phyloP scores from a whole-genome alignment of 2,888 invertebrate species.

The Plebejus melissa region DNA sequence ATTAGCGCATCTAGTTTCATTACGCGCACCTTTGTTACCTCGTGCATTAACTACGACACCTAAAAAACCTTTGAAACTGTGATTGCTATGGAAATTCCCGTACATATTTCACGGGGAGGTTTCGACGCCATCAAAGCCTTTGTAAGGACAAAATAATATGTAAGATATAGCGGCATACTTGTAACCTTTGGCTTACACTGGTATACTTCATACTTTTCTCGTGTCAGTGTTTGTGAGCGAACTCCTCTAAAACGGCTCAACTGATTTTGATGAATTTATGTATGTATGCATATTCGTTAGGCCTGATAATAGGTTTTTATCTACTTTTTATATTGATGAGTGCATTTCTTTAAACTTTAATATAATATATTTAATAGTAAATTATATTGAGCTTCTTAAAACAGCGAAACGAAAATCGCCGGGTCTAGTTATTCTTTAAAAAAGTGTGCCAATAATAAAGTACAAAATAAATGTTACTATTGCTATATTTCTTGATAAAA shows the following conservation, averaged over 20 bases:
- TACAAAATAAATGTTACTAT: background rate
- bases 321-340: too few species aligned
- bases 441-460: background rate
- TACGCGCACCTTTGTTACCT: slow-evolving; percentile 30
- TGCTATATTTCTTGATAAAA: slow-evolving; percentile 7
- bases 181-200: background rate
- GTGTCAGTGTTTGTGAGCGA: too few species aligned
- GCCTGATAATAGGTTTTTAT: too few species aligned
- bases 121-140: slow-evolving; percentile 4
- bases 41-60: slow-evolving; percentile 30
- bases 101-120: slow-evolving; percentile 20
- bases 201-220: background rate
- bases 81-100: slow-evolving; percentile 30
- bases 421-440: background rate
- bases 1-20: slow-evolving; percentile 40
- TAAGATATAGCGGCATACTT: background rate
- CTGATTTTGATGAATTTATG: too few species aligned
- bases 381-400: too few species aligned
- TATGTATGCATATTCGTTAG: too few species aligned
- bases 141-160: slow-evolving; percentile 6
- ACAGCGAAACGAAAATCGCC: too few species aligned
- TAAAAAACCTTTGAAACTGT: slow-evolving; percentile 27
- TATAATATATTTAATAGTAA: too few species aligned
- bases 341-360: too few species aligned
- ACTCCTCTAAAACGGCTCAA: too few species aligned